These are phyloP conservation scores for Cataglyphis livida DNA, from an alignment of 2,888 invertebrate species.

Conservation along the genomic window DNA sequence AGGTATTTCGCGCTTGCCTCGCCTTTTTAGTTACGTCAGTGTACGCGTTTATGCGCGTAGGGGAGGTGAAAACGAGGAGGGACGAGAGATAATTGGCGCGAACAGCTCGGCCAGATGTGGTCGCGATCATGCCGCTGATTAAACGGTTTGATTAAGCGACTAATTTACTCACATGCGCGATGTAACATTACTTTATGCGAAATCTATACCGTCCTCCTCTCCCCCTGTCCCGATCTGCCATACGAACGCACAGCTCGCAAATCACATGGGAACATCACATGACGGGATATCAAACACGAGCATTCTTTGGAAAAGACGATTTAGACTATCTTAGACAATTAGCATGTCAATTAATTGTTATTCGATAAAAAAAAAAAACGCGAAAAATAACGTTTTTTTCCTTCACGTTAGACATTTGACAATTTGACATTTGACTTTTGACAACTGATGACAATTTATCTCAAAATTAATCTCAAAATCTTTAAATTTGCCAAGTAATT, in stretches of 20 bases:
- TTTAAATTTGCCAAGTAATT: too few relatives aligned
- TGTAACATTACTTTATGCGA: constrained; percentile 75
- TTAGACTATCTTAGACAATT: not conserved
- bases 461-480: too few relatives aligned
- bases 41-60: constrained; percentile 9
- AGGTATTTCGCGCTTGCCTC: not conserved
- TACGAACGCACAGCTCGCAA: constrained; percentile 20
- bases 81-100: constrained; percentile 76
- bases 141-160: constrained; percentile 84
- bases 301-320: not conserved
- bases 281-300: not conserved
- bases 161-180: constrained; percentile 79
- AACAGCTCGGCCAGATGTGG: constrained; percentile 81
- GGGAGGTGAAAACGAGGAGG: not conserved
- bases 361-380: not conserved
- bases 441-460: not conserved
- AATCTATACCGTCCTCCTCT: constrained; percentile 70
- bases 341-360: not conserved
- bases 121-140: constrained; percentile 84
- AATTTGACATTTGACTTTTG: not conserved
- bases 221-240: constrained; percentile 27
- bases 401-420: not conserved
- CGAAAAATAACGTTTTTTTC: not conserved
- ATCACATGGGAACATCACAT: not conserved
- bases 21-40: constrained; percentile 40